A percentile compares a stretch with the other conserved stretches of the same genome.
These are phyloP conservation scores for Pteromalus puparum DNA, from an alignment of 1,140 invertebrate genomes.

Conservation along the genomic window DNA sequence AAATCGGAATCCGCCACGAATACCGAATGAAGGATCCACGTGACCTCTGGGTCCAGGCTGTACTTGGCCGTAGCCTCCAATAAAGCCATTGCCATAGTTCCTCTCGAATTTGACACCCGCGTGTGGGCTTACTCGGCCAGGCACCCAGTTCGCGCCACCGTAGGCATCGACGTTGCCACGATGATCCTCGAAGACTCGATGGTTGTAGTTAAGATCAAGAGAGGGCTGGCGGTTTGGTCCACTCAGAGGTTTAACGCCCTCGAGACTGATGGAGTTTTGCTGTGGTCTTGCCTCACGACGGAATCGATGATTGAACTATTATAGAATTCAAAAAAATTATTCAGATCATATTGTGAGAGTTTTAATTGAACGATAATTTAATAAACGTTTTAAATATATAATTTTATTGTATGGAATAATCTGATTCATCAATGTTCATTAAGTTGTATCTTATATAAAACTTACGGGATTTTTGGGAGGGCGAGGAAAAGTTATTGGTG, in stretches of 20 bases:
- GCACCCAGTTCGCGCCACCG: slow-evolving; percentile 44
- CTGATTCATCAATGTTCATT: background rate
- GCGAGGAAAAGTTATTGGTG: no score
- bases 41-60: slow-evolving; percentile 51
- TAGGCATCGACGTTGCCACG: slow-evolving; percentile 28
- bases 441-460: background rate
- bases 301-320: slow-evolving; percentile 30
- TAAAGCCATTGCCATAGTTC: slow-evolving; percentile 50
- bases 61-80: slow-evolving; percentile 51
- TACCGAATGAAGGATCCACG: slow-evolving; percentile 44
- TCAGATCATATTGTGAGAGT: no score
- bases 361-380: background rate
- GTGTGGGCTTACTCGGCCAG: slow-evolving; percentile 45
- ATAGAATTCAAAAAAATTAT: background rate
- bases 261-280: slow-evolving; percentile 25
- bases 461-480: no score
- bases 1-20: slow-evolving; percentile 3
- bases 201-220: slow-evolving; percentile 54
- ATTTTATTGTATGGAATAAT: background rate
- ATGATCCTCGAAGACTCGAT: slow-evolving; percentile 38
- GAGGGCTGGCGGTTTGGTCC: slow-evolving; percentile 54
- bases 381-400: no score
- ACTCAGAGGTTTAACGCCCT: slow-evolving; percentile 47
- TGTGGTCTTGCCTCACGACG: slow-evolving; percentile 30
- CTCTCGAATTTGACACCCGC: slow-evolving; percentile 41